phyloP scores from a whole-genome alignment of 2,113 vertebrate species.

The Chaetorhynchus papuensis region DNA sequence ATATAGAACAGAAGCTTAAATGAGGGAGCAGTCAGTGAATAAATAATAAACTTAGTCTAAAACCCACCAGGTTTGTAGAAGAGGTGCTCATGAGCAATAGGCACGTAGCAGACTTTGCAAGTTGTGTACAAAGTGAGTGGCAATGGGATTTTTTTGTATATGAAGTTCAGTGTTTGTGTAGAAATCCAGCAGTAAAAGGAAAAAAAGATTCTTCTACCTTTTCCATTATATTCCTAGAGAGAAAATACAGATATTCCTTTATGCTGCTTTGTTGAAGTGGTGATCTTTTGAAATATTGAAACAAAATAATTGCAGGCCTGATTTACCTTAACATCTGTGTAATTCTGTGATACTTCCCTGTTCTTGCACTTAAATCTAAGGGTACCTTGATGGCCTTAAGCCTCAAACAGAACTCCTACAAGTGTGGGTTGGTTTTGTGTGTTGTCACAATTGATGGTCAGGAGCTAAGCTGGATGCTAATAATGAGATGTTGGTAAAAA shows the following conservation, averaged over 20 bases:
- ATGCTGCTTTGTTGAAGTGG: background rate
- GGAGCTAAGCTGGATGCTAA: background rate
- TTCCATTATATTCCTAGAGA: background rate
- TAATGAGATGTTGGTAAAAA: background rate
- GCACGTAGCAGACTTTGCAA: background rate
- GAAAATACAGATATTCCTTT: background rate
- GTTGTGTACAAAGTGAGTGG: background rate
- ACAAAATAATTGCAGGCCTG: background rate
- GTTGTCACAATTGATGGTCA: background rate
- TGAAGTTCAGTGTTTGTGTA: background rate
- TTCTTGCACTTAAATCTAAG: background rate
- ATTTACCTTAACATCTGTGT: background rate
- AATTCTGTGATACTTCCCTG: background rate
- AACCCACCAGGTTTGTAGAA: background rate
- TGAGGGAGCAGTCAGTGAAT: background rate
- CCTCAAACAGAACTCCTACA: background rate
- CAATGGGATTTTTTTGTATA: background rate
- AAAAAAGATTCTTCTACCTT: background rate
- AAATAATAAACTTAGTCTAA: background rate
- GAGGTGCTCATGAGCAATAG: background rate
- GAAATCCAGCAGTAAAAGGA: background rate
- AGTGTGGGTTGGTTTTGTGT: background rate
- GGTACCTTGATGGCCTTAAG: background rate
- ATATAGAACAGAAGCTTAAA: background rate
- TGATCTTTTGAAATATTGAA: background rate